A percentile compares a stretch with the other conserved stretches of the same genome.
phyloP scores from a whole-genome alignment of 2,113 vertebrate species.

The Elgaria multicarinata region DNA sequence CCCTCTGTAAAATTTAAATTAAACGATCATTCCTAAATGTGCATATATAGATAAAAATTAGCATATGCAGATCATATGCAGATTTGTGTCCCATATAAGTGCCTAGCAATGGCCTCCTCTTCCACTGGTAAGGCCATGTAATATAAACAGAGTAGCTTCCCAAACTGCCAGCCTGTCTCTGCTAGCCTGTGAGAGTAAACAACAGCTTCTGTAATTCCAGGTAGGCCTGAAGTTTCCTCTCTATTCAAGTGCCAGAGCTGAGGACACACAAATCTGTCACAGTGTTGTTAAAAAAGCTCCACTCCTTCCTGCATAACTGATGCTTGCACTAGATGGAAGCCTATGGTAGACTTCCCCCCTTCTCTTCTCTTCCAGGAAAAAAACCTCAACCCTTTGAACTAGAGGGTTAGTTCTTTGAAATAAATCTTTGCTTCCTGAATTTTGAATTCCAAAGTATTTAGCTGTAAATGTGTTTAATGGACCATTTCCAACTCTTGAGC shows the following conservation, averaged over 20 bases:
- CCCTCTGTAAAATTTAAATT: no score
- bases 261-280: background rate
- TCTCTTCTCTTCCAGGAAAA: accelerated
- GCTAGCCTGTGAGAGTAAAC: background rate
- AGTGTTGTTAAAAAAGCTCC: background rate
- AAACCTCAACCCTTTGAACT: background rate
- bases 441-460: background rate
- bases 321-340: background rate
- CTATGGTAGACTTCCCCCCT: background rate
- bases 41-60: no score
- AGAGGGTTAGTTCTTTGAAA: slow-evolving; percentile 7
- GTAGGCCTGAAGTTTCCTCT: background rate
- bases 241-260: background rate
- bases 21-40: no score
- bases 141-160: background rate
- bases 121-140: background rate
- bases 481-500: background rate
- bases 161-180: background rate
- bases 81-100: no score
- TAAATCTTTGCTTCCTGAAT: background rate
- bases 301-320: background rate
- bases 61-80: no score
- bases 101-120: no score
- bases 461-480: background rate
- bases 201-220: background rate